phyloP scores from a whole-genome alignment of 2,888 invertebrate species.

The Drosophila rubida region DNA sequence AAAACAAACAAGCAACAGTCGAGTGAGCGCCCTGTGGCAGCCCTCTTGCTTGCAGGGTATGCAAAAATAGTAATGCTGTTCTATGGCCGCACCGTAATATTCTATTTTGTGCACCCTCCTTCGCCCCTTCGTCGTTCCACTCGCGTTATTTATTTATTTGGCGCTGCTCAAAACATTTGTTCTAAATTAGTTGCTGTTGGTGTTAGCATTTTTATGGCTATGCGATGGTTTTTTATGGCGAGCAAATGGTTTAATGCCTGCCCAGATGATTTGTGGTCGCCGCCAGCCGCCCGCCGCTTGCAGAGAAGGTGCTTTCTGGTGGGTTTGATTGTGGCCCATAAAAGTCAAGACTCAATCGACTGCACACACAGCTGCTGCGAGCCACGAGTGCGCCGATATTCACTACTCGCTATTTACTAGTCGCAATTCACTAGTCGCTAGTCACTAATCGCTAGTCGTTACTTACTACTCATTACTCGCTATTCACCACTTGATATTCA shows the following conservation, averaged over 20 bases:
- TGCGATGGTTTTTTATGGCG: constrained; percentile 20
- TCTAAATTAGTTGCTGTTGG: constrained; percentile 27
- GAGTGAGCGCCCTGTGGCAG: not conserved
- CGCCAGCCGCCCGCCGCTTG: too few relatives aligned
- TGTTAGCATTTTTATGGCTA: constrained; percentile 18
- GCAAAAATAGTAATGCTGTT: not conserved
- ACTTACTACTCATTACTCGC: too few relatives aligned
- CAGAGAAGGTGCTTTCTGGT: constrained; percentile 14
- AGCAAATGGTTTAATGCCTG: constrained; percentile 28
- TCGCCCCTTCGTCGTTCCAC: too few relatives aligned
- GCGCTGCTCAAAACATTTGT: constrained; percentile 32
- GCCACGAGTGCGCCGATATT: constrained; percentile 1
- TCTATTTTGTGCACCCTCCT: constrained; percentile 6
- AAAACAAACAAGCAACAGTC: constrained; percentile 16
- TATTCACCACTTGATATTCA: not conserved
- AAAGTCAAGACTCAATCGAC: constrained; percentile 10
- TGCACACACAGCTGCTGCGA: constrained; percentile 1
- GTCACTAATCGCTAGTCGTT: not conserved
- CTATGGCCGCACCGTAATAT: constrained; percentile 1
- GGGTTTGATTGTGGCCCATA: constrained; percentile 10
- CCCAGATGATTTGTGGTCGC: constrained; percentile 21
- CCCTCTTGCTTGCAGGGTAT: too few relatives aligned
- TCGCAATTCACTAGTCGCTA: not conserved
- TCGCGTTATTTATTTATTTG: constrained; percentile 6
- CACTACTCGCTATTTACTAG: not conserved